phyloP scores from a whole-genome alignment of 2,797 vertebrate genomes.

The Oryzias dopingdopingensis region DNA sequence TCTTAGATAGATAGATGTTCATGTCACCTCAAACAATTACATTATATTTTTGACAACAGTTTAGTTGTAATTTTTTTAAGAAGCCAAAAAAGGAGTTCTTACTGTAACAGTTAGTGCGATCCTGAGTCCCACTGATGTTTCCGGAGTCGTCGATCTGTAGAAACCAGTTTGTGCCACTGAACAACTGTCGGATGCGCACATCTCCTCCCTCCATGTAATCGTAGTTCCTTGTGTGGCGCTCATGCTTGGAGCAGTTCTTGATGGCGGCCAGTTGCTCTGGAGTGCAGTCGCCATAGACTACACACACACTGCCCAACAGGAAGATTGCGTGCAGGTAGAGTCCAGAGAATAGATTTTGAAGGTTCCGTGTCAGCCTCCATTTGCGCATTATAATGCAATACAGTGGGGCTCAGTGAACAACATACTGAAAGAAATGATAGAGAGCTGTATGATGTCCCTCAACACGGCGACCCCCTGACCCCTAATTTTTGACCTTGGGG shows the following conservation, averaged over 20 bases:
- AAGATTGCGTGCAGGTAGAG: conserved; percentile 91
- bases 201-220: conserved; percentile 99
- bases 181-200: conserved; percentile 94
- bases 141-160: conserved; percentile 93
- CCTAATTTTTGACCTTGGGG: conserved; percentile 79
- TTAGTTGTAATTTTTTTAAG: no score
- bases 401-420: conserved; percentile 88
- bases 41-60: no score
- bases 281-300: conserved; percentile 92
- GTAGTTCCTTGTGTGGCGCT: conserved; percentile 95
- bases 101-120: conserved; percentile 95
- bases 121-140: conserved; percentile 93
- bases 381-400: conserved; percentile 98
- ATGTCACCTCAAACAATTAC: conserved; percentile 20
- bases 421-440: conserved; percentile 91
- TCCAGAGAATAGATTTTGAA: conserved; percentile 93
- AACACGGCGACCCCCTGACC: conserved; percentile 69
- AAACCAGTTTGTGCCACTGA: conserved; percentile 98
- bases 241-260: conserved; percentile 96
- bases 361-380: conserved; percentile 99
- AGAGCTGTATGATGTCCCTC: conserved; percentile 73
- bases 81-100: conserved; percentile 63
- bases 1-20: conserved; percentile 7
- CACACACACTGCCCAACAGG: conserved; percentile 87
- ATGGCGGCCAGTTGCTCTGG: conserved; percentile 92